A percentile compares a stretch with the other conserved stretches of the same genome.
Evolutionary conservation across 2,797 vertebrate species (phyloP).

Genomic region (Myoxocephalus aenaeus): DNA sequence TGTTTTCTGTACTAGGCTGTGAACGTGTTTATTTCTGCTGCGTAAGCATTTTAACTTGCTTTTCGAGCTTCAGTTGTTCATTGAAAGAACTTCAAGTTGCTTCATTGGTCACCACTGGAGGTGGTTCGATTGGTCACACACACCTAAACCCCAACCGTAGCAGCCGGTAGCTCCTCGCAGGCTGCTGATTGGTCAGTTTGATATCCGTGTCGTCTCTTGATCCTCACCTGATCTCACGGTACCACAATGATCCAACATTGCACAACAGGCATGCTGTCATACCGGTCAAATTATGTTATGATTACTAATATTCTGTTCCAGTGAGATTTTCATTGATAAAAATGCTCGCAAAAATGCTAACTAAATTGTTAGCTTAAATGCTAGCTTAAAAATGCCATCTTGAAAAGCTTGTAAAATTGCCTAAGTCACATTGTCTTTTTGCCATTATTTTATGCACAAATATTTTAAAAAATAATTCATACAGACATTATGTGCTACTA

Average conservation of each 20-base stretch:
- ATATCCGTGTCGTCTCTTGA: background rate
- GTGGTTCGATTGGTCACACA: background rate
- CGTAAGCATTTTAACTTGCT: no score
- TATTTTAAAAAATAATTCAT: background rate
- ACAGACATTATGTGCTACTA: background rate
- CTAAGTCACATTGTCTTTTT: no score
- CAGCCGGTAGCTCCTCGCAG: background rate
- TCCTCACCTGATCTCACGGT: background rate
- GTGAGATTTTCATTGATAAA: no score
- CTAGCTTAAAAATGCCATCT: no score
- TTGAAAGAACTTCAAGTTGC: background rate
- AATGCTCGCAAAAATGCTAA: no score
- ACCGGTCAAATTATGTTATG: no score
- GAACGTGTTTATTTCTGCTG: no score
- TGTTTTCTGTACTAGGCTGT: background rate
- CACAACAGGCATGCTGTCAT: no score
- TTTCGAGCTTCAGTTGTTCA: background rate
- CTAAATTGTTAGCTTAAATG: no score
- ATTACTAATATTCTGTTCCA: no score
- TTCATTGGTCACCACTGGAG: background rate
- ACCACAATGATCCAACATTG: background rate
- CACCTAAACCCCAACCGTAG: background rate
- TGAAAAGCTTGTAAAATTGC: no score
- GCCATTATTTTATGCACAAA: background rate
- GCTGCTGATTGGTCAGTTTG: background rate